These are phyloP conservation scores for Halcyon chelicuti DNA, from an alignment of 2,797 vertebrate genomes.

Conservation along the genomic window DNA sequence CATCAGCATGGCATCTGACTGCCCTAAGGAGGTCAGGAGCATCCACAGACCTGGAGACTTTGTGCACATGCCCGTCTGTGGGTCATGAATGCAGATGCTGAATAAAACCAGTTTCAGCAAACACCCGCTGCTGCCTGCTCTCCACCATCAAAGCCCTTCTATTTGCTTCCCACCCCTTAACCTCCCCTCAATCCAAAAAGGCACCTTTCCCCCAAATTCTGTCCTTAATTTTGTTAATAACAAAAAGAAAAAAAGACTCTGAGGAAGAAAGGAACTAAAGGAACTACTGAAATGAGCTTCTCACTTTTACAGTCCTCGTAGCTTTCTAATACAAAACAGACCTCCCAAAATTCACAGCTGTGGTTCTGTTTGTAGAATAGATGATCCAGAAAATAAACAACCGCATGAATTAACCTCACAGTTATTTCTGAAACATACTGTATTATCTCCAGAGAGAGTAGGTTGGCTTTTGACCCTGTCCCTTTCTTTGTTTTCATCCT, in stretches of 20 bases:
- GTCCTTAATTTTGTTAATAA: neutral
- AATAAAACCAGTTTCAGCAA: neutral
- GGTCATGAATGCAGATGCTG: neutral
- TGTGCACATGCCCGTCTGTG: neutral
- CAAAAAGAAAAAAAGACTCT: neutral
- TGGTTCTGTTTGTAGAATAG: neutral
- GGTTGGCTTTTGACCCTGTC: neutral
- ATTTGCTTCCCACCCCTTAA: neutral
- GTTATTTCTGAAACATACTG: accelerated
- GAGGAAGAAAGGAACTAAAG: neutral
- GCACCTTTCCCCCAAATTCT: neutral
- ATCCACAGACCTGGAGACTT: neutral
- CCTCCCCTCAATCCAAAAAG: neutral
- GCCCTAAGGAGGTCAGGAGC: neutral
- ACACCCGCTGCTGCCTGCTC: neutral
- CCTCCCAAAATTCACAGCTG: neutral
- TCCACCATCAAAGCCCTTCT: neutral
- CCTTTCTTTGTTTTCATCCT: neutral
- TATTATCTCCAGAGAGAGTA: neutral
- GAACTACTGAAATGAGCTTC: neutral
- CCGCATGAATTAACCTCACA: neutral
- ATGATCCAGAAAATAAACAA: neutral
- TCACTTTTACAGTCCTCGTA: neutral
- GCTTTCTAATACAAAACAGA: neutral
- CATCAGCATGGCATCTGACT: neutral